Percentiles rank a stretch among this genome's conserved stretches.
phyloP scores from a whole-genome alignment of 2,113 vertebrate species.

The Platysteira castanea region DNA sequence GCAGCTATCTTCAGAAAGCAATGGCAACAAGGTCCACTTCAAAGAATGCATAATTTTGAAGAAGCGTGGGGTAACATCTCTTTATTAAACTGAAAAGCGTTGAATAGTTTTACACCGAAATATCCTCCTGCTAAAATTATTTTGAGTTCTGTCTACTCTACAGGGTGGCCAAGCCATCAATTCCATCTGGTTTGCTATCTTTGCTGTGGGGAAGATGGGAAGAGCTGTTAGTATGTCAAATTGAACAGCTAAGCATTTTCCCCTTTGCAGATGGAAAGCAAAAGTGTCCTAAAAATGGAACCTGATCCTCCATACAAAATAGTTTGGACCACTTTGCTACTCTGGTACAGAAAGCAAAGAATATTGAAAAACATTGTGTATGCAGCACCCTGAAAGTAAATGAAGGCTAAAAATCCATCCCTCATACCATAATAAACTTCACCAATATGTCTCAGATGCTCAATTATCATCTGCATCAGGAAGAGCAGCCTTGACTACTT shows the following conservation, averaged over 20 bases:
- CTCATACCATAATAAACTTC: neutral
- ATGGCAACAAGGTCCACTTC: neutral
- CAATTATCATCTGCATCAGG: neutral
- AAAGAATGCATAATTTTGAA: constrained; percentile 19
- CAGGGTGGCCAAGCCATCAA: neutral
- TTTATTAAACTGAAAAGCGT: constrained; percentile 18
- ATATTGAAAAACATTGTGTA: neutral
- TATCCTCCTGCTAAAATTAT: constrained; percentile 37
- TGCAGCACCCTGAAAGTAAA: neutral
- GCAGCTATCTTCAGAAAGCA: neutral
- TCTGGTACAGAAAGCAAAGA: neutral
- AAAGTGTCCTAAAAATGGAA: constrained; percentile 4
- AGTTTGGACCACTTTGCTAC: neutral
- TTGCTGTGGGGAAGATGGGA: constrained; percentile 25
- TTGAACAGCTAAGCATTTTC: neutral
- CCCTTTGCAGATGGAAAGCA: neutral
- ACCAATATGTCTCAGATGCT: neutral
- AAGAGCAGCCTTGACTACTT: neutral
- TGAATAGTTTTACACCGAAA: constrained; percentile 23
- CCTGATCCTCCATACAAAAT: neutral
- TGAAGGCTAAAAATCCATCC: neutral
- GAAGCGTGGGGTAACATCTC: neutral
- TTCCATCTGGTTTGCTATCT: constrained; percentile 53
- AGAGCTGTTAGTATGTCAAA: constrained; percentile 45
- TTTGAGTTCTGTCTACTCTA: constrained; percentile 37